Evolutionary conservation across 2,113 vertebrate species (phyloP).

Genomic region (Percopsis transmontana): DNA sequence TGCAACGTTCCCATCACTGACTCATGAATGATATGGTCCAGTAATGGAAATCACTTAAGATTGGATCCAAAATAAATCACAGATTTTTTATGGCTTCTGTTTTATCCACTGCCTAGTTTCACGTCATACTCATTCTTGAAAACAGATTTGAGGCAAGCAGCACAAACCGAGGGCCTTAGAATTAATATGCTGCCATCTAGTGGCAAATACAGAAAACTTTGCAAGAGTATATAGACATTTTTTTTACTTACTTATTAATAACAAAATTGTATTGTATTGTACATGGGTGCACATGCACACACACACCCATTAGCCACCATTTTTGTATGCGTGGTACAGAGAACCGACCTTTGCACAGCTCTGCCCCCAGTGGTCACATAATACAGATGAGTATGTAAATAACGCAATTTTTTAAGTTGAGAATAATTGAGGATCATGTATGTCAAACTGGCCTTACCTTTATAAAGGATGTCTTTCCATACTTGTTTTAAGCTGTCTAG

Average conservation of each 20-base stretch:
- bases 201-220: constrained; percentile 25
- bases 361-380: too few relatives aligned
- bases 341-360: too few relatives aligned
- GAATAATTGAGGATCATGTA: too few relatives aligned
- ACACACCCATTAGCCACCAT: too few relatives aligned
- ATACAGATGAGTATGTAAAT: too few relatives aligned
- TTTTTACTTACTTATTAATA: too few relatives aligned
- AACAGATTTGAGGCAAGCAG: background rate
- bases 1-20: constrained; percentile 17
- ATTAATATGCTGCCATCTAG: constrained; percentile 42
- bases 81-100: constrained; percentile 7
- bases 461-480: background rate
- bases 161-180: background rate
- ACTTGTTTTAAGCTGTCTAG: background rate
- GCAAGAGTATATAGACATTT: background rate
- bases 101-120: background rate
- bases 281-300: too few relatives aligned
- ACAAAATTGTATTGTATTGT: too few relatives aligned
- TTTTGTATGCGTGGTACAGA: too few relatives aligned
- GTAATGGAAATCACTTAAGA: background rate
- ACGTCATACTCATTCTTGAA: background rate
- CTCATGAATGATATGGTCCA: constrained; percentile 15
- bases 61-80: background rate
- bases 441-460: background rate
- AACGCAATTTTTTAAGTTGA: too few relatives aligned